Conservation (phyloP, 2,113 vertebrate genomes). For the Ammodytes marinus region DNA sequence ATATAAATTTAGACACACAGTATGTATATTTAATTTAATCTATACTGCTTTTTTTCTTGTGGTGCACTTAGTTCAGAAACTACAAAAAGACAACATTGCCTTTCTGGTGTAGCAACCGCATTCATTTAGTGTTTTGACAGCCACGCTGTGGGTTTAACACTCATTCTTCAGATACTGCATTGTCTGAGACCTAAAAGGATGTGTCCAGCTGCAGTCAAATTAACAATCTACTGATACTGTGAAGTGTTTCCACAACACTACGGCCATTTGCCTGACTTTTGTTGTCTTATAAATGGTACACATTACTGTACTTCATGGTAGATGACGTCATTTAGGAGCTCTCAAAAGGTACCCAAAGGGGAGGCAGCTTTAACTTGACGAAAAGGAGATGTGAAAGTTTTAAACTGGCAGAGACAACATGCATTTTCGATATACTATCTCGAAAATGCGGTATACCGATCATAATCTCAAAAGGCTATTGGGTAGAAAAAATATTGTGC, state of each 20-base stretch:
- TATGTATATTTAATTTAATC: constrained; percentile 17
- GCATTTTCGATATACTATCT: constrained; percentile 23
- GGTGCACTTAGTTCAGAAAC: constrained; percentile 22
- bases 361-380: constrained; percentile 21
- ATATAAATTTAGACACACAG: background rate
- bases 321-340: constrained; percentile 24
- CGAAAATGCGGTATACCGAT: background rate
- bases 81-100: background rate
- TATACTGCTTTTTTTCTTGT: constrained; percentile 2
- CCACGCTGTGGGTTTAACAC: constrained; percentile 9
- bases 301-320: constrained; percentile 30
- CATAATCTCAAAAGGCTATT: background rate
- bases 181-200: background rate
- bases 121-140: constrained; percentile 28
- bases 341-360: constrained; percentile 21
- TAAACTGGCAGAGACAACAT: constrained; percentile 23
- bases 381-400: constrained; percentile 39
- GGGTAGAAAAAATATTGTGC: background rate
- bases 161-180: constrained; percentile 1
- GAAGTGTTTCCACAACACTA: constrained; percentile 21
- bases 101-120: constrained; percentile 5
- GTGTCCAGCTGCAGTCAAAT: constrained; percentile 22
- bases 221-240: background rate
- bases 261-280: constrained; percentile 40
- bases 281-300: constrained; percentile 22